Conservation (phyloP, 2,797 vertebrate species). For the Crenuchus spilurus region DNA sequence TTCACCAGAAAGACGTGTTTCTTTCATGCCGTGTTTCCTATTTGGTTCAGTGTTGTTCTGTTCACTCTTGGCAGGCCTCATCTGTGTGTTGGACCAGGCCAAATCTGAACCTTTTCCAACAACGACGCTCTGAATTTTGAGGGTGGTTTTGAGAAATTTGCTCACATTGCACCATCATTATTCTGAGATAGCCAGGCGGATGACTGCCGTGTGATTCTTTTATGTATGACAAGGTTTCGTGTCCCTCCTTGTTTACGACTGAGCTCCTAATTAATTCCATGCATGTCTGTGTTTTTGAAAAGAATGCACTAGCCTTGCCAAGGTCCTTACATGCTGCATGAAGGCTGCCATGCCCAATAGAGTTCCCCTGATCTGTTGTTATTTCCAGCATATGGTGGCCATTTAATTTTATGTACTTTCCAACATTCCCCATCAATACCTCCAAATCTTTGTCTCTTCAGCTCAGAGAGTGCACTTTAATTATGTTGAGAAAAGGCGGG, state of each 20-base stretch:
- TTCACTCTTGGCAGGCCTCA: background rate
- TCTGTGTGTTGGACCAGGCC: slow-evolving; percentile 1
- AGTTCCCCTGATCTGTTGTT: slow-evolving; percentile 54
- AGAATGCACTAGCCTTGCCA: slow-evolving; percentile 52
- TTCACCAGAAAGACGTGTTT: background rate
- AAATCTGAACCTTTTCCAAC: slow-evolving; percentile 13
- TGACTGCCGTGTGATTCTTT: background rate
- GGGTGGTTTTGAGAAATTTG: background rate
- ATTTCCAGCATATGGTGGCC: slow-evolving; percentile 49
- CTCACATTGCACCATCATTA: background rate
- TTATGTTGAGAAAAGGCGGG: slow-evolving; percentile 31
- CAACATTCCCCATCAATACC: slow-evolving; percentile 43
- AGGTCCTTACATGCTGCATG: slow-evolving; percentile 51
- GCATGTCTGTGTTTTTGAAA: slow-evolving; percentile 50
- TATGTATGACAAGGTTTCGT: slow-evolving; percentile 1
- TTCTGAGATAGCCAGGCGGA: background rate
- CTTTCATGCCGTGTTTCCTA: slow-evolving; percentile 3
- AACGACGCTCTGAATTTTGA: slow-evolving; percentile 15
- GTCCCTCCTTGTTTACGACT: slow-evolving; percentile 28
- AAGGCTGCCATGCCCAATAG: slow-evolving; percentile 48
- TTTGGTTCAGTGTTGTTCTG: background rate
- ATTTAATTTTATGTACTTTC: slow-evolving; percentile 48
- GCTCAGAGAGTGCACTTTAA: slow-evolving; percentile 42
- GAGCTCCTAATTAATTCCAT: slow-evolving; percentile 55
- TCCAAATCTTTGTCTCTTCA: slow-evolving; percentile 44